Evolutionary conservation across 2,797 vertebrate genomes (phyloP).

Genomic region (Amblyopsis hoosieri): DNA sequence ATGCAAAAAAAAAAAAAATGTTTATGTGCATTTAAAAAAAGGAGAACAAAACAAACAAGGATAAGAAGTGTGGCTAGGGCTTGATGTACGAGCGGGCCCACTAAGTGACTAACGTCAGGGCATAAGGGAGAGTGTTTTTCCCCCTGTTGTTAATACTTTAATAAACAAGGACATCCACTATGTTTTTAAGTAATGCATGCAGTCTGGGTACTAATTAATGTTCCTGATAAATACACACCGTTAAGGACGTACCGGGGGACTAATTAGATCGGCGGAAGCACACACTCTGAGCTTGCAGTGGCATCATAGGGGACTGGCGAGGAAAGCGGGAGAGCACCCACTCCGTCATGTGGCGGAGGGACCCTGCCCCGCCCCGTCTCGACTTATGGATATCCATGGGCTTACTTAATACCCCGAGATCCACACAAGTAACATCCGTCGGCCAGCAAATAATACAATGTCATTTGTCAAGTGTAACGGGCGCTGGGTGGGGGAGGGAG

Average conservation of each 20-base stretch:
- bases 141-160: conserved; percentile 70
- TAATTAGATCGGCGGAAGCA: conserved; percentile 81
- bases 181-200: conserved; percentile 73
- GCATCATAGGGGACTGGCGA: conserved; percentile 62
- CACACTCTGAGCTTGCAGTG: conserved; percentile 62
- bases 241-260: conserved; percentile 74
- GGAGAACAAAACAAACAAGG: conserved; percentile 58
- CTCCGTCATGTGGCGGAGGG: conserved; percentile 61
- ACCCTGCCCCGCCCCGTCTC: conserved; percentile 28
- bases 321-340: conserved; percentile 58
- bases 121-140: conserved; percentile 53
- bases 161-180: conserved; percentile 75
- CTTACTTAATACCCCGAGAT: conserved; percentile 61
- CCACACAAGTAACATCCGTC: conserved; percentile 54
- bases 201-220: conserved; percentile 77
- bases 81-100: conserved; percentile 64
- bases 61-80: conserved; percentile 49
- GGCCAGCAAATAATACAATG: conserved; percentile 60
- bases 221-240: conserved; percentile 77
- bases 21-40: conserved; percentile 61
- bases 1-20: conserved; percentile 65
- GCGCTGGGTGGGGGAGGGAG: conserved; percentile 35
- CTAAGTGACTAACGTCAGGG: conserved; percentile 67
- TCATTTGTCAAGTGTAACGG: conserved; percentile 62
- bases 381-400: conserved; percentile 47